Evolutionary conservation across 2,888 invertebrate species (phyloP).

Genomic region (Antheraea yamamai): DNA sequence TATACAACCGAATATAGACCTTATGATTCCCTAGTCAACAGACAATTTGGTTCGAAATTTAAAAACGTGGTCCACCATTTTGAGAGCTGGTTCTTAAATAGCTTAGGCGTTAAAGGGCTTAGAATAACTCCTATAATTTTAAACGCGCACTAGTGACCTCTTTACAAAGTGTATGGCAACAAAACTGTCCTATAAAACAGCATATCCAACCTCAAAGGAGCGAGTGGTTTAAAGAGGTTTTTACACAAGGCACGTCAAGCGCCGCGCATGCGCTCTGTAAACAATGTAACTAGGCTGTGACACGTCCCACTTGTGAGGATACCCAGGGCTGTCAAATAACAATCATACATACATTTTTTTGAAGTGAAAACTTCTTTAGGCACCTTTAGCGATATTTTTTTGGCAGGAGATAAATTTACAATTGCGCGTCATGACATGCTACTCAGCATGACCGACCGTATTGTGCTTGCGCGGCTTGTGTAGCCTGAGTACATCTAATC

Average conservation of each 20-base stretch:
- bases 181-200: constrained; percentile 1
- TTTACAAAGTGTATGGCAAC: neutral
- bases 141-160: neutral
- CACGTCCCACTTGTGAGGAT: constrained; percentile 25
- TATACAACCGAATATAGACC: too few species aligned
- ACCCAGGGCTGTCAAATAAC: constrained; percentile 11
- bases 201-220: neutral
- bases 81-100: too few species aligned
- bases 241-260: constrained; percentile 25
- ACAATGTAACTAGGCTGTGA: constrained; percentile 34
- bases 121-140: neutral
- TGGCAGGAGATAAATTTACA: too few species aligned
- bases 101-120: neutral
- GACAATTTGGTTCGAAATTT: too few species aligned
- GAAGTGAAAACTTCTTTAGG: too few species aligned
- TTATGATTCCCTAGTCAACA: too few species aligned
- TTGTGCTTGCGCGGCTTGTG: too few species aligned
- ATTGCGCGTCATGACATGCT: too few species aligned
- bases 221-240: constrained; percentile 7
- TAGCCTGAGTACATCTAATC: too few species aligned
- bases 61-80: too few species aligned
- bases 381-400: too few species aligned
- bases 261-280: constrained; percentile 29
- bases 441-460: too few species aligned
- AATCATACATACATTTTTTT: neutral